Evolutionary conservation across 2,888 invertebrate species (phyloP), one percentile per base, ranked within the genome.

Genomic region (Agonopterix alstromeriana): DNA sequence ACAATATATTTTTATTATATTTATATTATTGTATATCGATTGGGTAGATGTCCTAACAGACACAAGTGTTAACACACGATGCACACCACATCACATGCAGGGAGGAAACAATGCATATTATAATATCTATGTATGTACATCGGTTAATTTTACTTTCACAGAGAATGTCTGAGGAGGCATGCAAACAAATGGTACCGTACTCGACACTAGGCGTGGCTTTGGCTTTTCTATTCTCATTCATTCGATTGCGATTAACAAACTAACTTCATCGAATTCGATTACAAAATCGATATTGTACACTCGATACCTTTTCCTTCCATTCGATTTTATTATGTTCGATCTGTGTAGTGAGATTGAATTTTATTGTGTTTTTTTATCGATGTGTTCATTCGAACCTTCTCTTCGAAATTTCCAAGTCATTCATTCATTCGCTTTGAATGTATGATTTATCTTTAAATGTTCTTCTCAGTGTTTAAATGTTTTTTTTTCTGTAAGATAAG

Each of bases 91-190:
- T 27, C 27, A 27, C 27, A 27, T 27, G 27, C 27, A 27, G 27
- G 27, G 27, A 27, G 27, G 3, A 5, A 27, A 35, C 55, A 55
- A 54, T 54, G 57, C 55, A 57, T 38, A 42, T 42, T 10, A 55
- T 56, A 51, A 59, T 57, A 35, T 43, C 1, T 42, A 35, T 36
- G n/a, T 40, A 36, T 45, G 27, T 48, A 44, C 12, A 77, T 76
- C 75, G 70, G 38, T 38, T 38, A 9, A n/a, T 83, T 84, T 85
- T 86, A 86, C 90, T 91, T 91, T 93, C 93, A 91, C 93, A 93
- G 93, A 93, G 92, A 93, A 93, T 93, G 92, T 93, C 93, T 90
- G 93, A 93, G 91, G 93, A 93, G 90, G 91, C 92, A 91, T 93
- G 93, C 93, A 93, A 93, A 92, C 92, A 93, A 89, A 93, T 93